Base-by-base conservation (phyloP, 2,888 invertebrate species). In the Carpatolechia fugitivella region DNA sequence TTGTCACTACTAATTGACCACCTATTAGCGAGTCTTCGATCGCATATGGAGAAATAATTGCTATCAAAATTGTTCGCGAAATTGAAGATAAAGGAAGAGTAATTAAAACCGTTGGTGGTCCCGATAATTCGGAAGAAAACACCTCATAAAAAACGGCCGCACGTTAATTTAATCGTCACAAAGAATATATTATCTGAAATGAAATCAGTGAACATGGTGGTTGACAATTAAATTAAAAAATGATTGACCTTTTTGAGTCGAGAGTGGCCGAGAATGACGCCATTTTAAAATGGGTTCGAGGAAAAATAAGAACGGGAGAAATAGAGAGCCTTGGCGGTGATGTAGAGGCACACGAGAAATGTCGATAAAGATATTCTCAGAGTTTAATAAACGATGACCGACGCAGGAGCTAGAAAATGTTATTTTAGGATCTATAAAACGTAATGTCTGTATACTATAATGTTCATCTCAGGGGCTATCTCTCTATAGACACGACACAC, bases 201-300 rank as follows among this genome's bases (percentile, higher is more conserved):
- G 38, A 29, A 51, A 57, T 57, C 54, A 52, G 53, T 44, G 38
- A 50, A 49, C 46, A 29, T 11, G 55, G 48, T 44, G 36, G 40
- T 20, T 44, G 46, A 46, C 54, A 44, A 52, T 54, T 35, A 56
- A 54, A 53, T 40, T 56, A 40, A 31, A 33, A 36, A 36, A 36
- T 75, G 76, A 78, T 79, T 78, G 74, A 76, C 78, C 75, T 79
- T 78, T n/a, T 69, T 72, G 73, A 73, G 70, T 65, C 61, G 72
- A 70, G 67, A 69, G 67, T 60, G 52, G 6, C 24, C 24, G 56
- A 53, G 44, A 24, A 11, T n/a, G 40, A 35, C 33, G 5, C 35
- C 48, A 62, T 44, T 50, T 57, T 31, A 31, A 13, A 53, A 56
- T 53, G 48, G 35, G 35, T 55, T 59, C 55, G 41, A 41, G 44